Conservation (phyloP, 2,888 invertebrate species). For the Netelia melanura region DNA sequence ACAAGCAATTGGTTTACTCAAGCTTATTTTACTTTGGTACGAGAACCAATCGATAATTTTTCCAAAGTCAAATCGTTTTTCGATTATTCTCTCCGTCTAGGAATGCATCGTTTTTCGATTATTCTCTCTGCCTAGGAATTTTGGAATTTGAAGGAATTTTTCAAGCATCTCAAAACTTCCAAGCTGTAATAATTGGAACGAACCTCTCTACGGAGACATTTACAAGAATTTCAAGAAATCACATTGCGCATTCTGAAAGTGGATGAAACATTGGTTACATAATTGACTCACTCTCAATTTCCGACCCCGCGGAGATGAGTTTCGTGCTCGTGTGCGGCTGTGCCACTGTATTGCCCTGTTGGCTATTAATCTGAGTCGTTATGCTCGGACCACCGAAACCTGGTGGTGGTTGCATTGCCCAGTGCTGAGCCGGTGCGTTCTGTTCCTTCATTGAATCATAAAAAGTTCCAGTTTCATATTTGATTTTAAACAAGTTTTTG, state of each 20-base stretch:
- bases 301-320: slow-evolving; percentile 83
- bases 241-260: background rate
- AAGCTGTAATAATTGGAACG: no score
- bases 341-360: slow-evolving; percentile 82
- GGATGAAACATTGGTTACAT: background rate
- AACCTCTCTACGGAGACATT: no score
- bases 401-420: slow-evolving; percentile 84
- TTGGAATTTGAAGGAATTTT: no score
- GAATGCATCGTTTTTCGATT: no score
- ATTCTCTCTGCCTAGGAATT: no score
- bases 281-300: slow-evolving; percentile 82
- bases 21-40: no score
- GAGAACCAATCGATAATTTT: no score
- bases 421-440: slow-evolving; percentile 81
- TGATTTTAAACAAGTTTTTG: slow-evolving; percentile 9
- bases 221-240: background rate
- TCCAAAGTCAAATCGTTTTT: no score
- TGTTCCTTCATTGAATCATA: slow-evolving; percentile 77
- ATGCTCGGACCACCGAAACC: slow-evolving; percentile 82
- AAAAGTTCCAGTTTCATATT: background rate
- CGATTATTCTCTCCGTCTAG: no score
- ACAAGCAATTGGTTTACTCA: no score
- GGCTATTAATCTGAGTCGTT: slow-evolving; percentile 80
- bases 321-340: slow-evolving; percentile 84
- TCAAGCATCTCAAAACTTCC: no score